Conservation (phyloP, 2,797 vertebrate species). For the Falco naumanni region DNA sequence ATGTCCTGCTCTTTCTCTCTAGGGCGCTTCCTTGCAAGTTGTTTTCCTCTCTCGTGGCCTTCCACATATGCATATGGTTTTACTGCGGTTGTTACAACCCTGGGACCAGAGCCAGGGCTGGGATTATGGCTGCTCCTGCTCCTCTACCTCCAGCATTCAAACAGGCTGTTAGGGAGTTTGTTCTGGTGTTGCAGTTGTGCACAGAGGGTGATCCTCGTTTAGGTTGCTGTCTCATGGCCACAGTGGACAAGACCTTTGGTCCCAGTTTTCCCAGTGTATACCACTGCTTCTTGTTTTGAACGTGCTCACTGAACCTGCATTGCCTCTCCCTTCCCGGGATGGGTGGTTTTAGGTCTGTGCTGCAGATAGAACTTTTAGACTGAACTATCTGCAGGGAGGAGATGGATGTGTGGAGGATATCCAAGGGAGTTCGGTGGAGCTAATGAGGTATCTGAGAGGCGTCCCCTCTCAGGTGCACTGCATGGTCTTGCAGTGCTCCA, state of each 20-base stretch:
- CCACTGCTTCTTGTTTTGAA: neutral
- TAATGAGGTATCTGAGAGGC: neutral
- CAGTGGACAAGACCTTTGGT: neutral
- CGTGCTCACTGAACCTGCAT: neutral
- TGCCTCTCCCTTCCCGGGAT: neutral
- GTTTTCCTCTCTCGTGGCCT: neutral
- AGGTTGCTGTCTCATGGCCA: accelerated
- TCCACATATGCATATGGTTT: accelerated
- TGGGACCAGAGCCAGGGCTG: neutral
- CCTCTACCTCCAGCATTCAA: neutral
- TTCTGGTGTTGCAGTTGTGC: accelerated
- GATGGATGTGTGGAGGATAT: neutral
- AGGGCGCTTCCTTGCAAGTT: neutral
- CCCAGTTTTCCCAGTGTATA: neutral
- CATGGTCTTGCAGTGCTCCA: neutral
- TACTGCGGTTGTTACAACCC: neutral
- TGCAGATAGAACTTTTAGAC: neutral
- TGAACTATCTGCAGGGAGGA: neutral
- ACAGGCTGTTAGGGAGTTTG: neutral
- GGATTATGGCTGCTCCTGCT: neutral
- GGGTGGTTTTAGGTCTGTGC: neutral
- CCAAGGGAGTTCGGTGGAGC: neutral
- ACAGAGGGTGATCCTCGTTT: neutral
- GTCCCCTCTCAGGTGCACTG: neutral
- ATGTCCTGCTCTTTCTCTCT: neutral